A percentile compares a stretch with the other conserved stretches of the same genome.
phyloP scores from a whole-genome alignment of 2,113 vertebrate genomes.

The Alosa alosa region DNA sequence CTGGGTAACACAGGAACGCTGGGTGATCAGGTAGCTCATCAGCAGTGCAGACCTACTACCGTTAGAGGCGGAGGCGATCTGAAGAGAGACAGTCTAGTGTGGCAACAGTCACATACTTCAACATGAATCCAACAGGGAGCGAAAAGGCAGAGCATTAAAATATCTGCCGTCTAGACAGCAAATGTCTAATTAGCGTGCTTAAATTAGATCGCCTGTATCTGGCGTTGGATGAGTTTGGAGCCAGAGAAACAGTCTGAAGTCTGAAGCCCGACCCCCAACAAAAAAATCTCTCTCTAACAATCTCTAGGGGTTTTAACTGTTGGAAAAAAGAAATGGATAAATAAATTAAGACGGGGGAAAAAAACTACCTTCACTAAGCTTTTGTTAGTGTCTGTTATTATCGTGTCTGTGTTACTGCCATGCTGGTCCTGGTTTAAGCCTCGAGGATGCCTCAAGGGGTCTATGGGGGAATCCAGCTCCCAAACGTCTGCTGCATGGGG shows the following conservation, averaged over 20 bases:
- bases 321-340: not conserved
- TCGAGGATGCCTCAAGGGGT: not conserved
- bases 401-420: not conserved
- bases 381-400: not conserved
- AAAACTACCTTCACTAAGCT: slow-evolving; percentile 5
- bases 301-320: not conserved
- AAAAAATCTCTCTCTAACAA: too few species aligned
- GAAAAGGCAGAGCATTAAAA: slow-evolving; percentile 36
- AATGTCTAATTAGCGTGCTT: slow-evolving; percentile 14
- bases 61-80: too few species aligned
- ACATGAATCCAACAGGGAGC: slow-evolving; percentile 25
- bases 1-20: too few species aligned
- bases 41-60: too few species aligned
- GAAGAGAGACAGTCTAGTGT: too few species aligned
- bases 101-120: slow-evolving; percentile 1
- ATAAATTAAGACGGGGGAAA: not conserved
- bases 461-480: not conserved
- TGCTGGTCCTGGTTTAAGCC: not conserved
- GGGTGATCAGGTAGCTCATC: too few species aligned
- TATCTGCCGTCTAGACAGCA: slow-evolving; percentile 11
- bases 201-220: not conserved
- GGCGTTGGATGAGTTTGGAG: not conserved
- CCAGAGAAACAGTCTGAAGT: not conserved
- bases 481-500: not conserved
- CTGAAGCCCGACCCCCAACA: not conserved